These are phyloP conservation scores for Loriculus beryllinus DNA, from an alignment of 2,797 vertebrate species.

Conservation along the genomic window DNA sequence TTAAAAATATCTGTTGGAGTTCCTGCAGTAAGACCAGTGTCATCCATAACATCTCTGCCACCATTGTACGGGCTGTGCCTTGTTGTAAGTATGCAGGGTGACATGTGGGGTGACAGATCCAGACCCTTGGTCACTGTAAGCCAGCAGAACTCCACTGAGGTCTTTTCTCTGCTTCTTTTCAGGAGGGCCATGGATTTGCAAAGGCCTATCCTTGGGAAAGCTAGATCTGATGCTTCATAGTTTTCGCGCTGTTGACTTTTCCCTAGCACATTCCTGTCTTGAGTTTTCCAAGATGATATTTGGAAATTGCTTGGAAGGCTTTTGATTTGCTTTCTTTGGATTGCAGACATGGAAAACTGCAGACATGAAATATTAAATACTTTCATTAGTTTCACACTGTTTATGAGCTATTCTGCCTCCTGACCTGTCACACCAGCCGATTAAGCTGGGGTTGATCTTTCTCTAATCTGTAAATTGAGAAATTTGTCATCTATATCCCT, in stretches of 20 bases:
- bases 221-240: neutral
- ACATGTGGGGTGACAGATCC: neutral
- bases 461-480: constrained; percentile 41
- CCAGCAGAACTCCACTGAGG: neutral
- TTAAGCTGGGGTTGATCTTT: constrained; percentile 5
- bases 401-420: neutral
- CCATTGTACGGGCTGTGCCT: neutral
- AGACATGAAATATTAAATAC: neutral
- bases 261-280: neutral
- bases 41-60: neutral
- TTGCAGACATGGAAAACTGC: neutral
- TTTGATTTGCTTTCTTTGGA: constrained; percentile 2
- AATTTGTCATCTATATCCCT: neutral
- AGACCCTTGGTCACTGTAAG: neutral
- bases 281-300: neutral
- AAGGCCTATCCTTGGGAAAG: neutral
- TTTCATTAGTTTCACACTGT: neutral
- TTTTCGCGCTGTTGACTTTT: neutral
- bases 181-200: neutral
- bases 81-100: neutral
- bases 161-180: neutral
- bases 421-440: neutral
- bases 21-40: neutral
- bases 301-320: neutral
- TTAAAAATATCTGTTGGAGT: neutral